Percentiles rank a stretch among this genome's conserved stretches.
Conservation (phyloP, 1,140 invertebrate genomes). For the Carposina sasakii region DNA sequence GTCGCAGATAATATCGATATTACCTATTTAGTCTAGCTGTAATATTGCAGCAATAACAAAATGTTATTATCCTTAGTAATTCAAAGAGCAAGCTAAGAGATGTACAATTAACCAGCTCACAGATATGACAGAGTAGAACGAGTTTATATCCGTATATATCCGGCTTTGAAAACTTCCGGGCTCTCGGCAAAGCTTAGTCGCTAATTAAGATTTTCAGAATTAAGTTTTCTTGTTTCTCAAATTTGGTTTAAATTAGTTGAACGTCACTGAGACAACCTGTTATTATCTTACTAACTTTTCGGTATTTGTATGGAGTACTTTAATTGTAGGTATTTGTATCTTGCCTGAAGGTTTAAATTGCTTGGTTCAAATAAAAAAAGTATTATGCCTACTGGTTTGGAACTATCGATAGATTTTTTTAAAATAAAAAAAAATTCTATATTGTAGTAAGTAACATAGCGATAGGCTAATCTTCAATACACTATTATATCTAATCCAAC, state of each 20-base stretch:
- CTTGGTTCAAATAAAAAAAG: not conserved
- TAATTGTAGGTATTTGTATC: no score
- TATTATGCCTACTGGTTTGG: not conserved
- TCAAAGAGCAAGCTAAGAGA: no score
- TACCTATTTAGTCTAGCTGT: no score
- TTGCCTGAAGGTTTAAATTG: not conserved
- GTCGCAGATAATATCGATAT: no score
- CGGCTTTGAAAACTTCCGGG: no score
- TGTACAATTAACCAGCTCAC: no score
- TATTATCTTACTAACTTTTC: not conserved
- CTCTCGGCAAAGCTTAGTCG: no score
- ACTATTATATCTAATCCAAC: not conserved
- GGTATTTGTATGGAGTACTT: no score
- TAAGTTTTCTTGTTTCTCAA: slow-evolving; percentile 46
- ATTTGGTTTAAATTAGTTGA: slow-evolving; percentile 32
- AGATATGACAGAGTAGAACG: no score
- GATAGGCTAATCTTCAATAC: not conserved
- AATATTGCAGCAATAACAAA: no score
- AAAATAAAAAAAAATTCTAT: not conserved
- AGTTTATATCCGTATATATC: no score
- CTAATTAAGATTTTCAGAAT: slow-evolving; percentile 36
- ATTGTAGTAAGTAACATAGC: not conserved
- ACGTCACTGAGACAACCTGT: slow-evolving; percentile 7
- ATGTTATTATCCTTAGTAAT: no score
- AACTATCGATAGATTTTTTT: not conserved